These are phyloP conservation scores for Acleris emargana DNA, from an alignment of 2,888 invertebrate genomes.

Conservation along the genomic window DNA sequence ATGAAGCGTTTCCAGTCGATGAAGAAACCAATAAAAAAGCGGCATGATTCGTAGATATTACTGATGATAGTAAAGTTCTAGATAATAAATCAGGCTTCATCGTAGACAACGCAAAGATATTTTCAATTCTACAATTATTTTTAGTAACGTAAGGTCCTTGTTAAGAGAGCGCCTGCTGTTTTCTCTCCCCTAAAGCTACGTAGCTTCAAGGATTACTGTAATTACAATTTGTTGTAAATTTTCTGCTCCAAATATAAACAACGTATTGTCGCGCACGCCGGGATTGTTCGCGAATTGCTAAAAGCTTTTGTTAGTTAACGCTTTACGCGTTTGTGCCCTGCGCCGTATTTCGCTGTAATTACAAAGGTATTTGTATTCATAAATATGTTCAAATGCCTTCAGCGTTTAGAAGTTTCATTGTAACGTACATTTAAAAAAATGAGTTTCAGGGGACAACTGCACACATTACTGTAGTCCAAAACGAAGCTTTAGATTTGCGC, in stretches of 20 bases:
- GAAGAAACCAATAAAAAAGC: too few species aligned
- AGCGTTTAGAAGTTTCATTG: background rate
- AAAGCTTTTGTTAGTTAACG: constrained; percentile 34
- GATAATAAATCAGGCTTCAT: too few species aligned
- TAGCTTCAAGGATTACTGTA: constrained; percentile 39
- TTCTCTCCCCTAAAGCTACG: constrained; percentile 9
- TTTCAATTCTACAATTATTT: too few species aligned
- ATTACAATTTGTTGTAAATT: constrained; percentile 65
- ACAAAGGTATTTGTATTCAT: constrained; percentile 27
- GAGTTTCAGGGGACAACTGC: too few species aligned
- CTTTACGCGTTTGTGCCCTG: constrained; percentile 24
- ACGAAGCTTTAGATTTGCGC: too few species aligned
- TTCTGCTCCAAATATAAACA: constrained; percentile 49
- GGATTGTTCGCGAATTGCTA: constrained; percentile 34
- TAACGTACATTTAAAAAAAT: too few species aligned
- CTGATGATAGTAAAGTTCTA: too few species aligned
- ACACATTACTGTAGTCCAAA: too few species aligned
- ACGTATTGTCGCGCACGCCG: constrained; percentile 32
- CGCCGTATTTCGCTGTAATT: constrained; percentile 17
- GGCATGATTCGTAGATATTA: too few species aligned
- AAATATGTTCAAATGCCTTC: background rate
- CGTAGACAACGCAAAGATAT: too few species aligned
- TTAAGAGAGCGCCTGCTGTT: constrained; percentile 10
- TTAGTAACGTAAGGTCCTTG: too few species aligned
- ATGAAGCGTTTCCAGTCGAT: too few species aligned